phyloP scores from a whole-genome alignment of 2,888 invertebrate species.

The Cylloceria caligata region DNA sequence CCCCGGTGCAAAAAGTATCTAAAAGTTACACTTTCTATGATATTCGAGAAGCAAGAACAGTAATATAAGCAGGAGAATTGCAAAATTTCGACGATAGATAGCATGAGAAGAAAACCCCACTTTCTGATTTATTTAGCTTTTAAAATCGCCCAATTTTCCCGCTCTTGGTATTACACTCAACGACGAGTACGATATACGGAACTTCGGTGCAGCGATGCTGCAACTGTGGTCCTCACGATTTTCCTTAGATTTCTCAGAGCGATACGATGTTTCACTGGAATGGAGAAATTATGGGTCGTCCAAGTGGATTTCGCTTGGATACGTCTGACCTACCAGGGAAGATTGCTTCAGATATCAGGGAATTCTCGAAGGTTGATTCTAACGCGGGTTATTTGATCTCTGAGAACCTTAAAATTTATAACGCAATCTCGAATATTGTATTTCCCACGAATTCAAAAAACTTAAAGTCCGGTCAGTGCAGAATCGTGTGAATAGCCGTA shows the following conservation, averaged over 20 bases:
- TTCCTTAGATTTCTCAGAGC: constrained; percentile 44
- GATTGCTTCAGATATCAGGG: constrained; percentile 30
- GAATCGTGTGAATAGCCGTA: neutral
- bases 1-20: constrained; percentile 74
- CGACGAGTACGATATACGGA: constrained; percentile 31
- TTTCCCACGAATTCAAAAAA: neutral
- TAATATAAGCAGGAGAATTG: constrained; percentile 35
- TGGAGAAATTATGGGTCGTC: constrained; percentile 62
- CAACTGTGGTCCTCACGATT: constrained; percentile 22
- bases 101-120: constrained; percentile 46
- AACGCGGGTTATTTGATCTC: constrained; percentile 39
- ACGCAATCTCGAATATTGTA: constrained; percentile 12
- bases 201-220: constrained; percentile 23
- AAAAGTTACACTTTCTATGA: constrained; percentile 73
- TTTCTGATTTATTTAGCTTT: constrained; percentile 47
- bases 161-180: constrained; percentile 33
- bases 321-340: constrained; percentile 7
- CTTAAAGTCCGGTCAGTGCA: neutral
- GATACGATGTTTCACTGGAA: constrained; percentile 53
- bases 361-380: constrained; percentile 24
- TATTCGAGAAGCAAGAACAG: neutral
- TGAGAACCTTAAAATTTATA: constrained; percentile 21
- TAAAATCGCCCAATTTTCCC: constrained; percentile 28
- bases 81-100: constrained; percentile 53
- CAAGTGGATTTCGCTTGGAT: constrained; percentile 25